A percentile compares a stretch with the other conserved stretches of the same genome.
Conservation (phyloP, 1,140 invertebrate species). For the Semibalanus balanoides region DNA sequence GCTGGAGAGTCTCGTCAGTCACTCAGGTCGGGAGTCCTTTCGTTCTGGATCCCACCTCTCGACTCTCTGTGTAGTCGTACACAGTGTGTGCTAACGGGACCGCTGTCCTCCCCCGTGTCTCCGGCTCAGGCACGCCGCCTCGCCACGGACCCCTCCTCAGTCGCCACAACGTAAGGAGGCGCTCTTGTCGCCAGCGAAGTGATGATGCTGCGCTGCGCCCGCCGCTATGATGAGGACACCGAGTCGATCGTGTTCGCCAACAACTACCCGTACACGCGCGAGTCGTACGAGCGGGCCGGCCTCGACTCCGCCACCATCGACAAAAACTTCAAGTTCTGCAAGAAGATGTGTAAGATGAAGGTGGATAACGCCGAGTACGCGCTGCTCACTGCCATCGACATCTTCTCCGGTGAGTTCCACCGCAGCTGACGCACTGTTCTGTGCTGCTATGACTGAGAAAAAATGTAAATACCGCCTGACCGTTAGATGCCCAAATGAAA, state of each 20-base stretch:
- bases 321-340: slow-evolving; percentile 81
- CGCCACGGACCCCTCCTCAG: too few species aligned
- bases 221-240: slow-evolving; percentile 77
- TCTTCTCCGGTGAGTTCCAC: slow-evolving; percentile 72
- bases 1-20: too few species aligned
- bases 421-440: neutral
- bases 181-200: slow-evolving; percentile 95
- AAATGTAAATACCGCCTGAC: too few species aligned
- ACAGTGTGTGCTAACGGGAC: too few species aligned
- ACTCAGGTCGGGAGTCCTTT: too few species aligned
- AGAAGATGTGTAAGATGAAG: slow-evolving; percentile 38
- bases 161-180: too few species aligned
- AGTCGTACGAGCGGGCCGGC: slow-evolving; percentile 77
- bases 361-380: slow-evolving; percentile 97
- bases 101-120: too few species aligned
- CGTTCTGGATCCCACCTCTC: too few species aligned
- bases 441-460: too few species aligned
- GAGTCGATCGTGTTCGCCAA: slow-evolving; percentile 94
- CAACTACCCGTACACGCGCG: slow-evolving; percentile 79
- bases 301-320: slow-evolving; percentile 85
- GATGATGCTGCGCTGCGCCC: slow-evolving; percentile 91
- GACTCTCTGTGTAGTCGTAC: too few species aligned
- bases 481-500: too few species aligned
- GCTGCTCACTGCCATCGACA: slow-evolving; percentile 87
- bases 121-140: too few species aligned